Conservation (phyloP, 2,113 vertebrate genomes). For the Cephalopholis sonnerati region DNA sequence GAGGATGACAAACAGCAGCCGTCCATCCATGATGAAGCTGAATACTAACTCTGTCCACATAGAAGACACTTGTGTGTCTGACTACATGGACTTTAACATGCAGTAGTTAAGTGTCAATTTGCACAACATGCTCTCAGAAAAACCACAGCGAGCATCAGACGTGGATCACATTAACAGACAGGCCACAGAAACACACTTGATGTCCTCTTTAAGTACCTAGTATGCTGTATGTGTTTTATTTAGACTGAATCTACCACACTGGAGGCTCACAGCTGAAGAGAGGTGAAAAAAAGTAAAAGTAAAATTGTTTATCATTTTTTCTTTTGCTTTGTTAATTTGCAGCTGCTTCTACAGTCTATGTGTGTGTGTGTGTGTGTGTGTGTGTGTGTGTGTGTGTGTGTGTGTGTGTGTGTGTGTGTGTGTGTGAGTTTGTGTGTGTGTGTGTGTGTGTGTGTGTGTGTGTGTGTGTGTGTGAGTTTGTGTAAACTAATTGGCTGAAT, state of each 20-base stretch:
- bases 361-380: too few relatives aligned
- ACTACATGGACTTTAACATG: not conserved
- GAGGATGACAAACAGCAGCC: slow-evolving; percentile 28
- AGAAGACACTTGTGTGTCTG: not conserved
- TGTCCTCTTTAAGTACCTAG: not conserved
- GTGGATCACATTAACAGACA: not conserved
- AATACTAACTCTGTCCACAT: not conserved
- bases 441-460: too few relatives aligned
- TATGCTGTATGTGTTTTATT: not conserved
- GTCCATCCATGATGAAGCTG: slow-evolving; percentile 18
- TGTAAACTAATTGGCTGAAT: too few relatives aligned
- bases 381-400: too few relatives aligned
- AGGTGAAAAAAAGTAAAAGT: too few relatives aligned
- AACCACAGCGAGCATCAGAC: slow-evolving; percentile 4
- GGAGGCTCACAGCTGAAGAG: not conserved
- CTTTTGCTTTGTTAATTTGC: too few relatives aligned
- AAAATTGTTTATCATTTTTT: too few relatives aligned
- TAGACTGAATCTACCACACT: not conserved
- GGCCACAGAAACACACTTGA: not conserved
- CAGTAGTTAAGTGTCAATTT: not conserved
- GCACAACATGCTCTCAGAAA: not conserved
- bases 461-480: too few relatives aligned
- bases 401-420: too few relatives aligned
- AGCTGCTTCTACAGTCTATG: too few relatives aligned
- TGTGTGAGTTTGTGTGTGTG: too few relatives aligned